Evolutionary conservation across 2,888 invertebrate species (phyloP).

Genomic region (Anthrax anthrax): DNA sequence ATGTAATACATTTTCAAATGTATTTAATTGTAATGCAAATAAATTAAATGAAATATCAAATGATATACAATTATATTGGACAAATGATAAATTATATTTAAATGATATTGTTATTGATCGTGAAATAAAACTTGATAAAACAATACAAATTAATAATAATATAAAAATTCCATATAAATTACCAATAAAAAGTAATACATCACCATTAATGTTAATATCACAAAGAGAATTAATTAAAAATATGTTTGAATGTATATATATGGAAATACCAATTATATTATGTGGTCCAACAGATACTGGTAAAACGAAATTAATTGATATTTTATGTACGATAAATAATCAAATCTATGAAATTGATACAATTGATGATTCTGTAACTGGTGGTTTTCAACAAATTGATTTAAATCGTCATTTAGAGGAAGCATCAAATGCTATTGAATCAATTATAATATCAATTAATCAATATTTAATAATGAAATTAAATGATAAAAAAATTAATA

Average conservation of each 20-base stretch:
- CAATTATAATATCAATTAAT: slow-evolving; percentile 17
- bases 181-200: slow-evolving; percentile 23
- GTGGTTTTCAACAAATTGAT: slow-evolving; percentile 86
- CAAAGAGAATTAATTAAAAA: slow-evolving; percentile 60
- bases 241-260: slow-evolving; percentile 70
- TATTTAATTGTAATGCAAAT: slow-evolving; percentile 35
- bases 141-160: slow-evolving; percentile 28
- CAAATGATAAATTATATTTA: slow-evolving; percentile 42
- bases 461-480: slow-evolving; percentile 16
- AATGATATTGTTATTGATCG: slow-evolving; percentile 46
- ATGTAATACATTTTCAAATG: slow-evolving; percentile 35
- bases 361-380: slow-evolving; percentile 39
- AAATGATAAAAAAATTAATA: slow-evolving; percentile 5
- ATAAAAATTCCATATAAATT: slow-evolving; percentile 14
- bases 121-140: slow-evolving; percentile 19
- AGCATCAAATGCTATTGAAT: slow-evolving; percentile 33
- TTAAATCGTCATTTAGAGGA: slow-evolving; percentile 50
- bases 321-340: slow-evolving; percentile 28
- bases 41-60: slow-evolving; percentile 31
- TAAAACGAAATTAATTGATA: slow-evolving; percentile 31
- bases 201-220: slow-evolving; percentile 37
- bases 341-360: slow-evolving; percentile 27
- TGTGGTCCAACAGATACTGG: slow-evolving; percentile 33
- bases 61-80: slow-evolving; percentile 44
- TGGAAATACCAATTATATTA: slow-evolving; percentile 80